A percentile compares a stretch with the other conserved stretches of the same genome.
Evolutionary conservation across 2,113 vertebrate genomes (phyloP).

Genomic region (Egretta garzetta): DNA sequence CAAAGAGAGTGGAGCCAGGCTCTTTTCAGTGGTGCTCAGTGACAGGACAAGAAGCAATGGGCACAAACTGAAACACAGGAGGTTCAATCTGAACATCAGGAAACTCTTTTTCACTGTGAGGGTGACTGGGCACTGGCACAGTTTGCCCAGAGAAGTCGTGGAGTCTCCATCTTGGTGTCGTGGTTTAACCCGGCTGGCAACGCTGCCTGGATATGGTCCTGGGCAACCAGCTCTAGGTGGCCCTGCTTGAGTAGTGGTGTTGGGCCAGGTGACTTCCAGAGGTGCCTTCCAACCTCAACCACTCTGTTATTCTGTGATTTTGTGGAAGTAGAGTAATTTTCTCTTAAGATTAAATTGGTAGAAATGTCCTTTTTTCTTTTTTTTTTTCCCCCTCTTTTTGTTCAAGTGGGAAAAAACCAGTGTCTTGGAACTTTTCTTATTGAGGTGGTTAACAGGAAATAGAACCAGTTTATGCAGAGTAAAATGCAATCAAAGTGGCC

Average conservation of each 20-base stretch:
- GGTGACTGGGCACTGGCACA: not conserved
- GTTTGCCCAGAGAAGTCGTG: not conserved
- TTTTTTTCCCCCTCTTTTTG: accelerated
- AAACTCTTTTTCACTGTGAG: not conserved
- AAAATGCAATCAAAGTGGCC: not conserved
- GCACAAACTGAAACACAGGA: not conserved
- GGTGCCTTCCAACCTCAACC: not conserved
- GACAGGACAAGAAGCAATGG: not conserved
- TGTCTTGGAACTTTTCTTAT: not conserved
- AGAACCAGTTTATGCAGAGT: not conserved
- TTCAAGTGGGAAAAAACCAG: not conserved
- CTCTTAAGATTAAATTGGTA: not conserved
- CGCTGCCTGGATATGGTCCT: too few relatives aligned
- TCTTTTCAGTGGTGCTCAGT: not conserved
- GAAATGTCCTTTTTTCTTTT: not conserved
- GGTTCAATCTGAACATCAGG: not conserved
- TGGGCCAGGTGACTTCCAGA: not conserved
- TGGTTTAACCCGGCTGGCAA: too few relatives aligned
- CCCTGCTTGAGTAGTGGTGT: not conserved
- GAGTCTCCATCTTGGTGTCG: not conserved
- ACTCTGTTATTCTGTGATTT: not conserved
- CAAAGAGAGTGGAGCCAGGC: not conserved
- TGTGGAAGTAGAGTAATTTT: not conserved
- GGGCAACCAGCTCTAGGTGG: not conserved
- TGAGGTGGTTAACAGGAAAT: not conserved